Evolutionary conservation across 2,113 vertebrate species (phyloP).

Genomic region (Aix galericulata): DNA sequence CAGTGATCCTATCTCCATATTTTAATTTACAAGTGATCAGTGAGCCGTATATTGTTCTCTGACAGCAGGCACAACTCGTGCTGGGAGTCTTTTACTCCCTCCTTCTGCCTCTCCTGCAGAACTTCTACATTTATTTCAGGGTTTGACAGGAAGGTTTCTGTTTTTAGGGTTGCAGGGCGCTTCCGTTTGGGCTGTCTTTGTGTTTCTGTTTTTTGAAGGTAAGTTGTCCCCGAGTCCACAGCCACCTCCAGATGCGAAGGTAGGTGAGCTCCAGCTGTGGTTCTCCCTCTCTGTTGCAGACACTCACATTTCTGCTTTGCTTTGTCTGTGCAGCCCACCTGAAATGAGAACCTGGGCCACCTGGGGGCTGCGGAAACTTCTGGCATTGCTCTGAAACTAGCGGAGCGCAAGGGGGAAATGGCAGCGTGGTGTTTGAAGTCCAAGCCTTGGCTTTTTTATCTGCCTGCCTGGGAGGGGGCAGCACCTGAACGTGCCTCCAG

Average conservation of each 20-base stretch:
- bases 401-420: background rate
- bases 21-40: slow-evolving; percentile 66
- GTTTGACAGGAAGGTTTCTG: slow-evolving; percentile 18
- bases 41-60: slow-evolving; percentile 37
- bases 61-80: slow-evolving; percentile 43
- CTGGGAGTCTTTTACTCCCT: slow-evolving; percentile 40
- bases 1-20: slow-evolving; percentile 58
- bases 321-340: background rate
- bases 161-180: background rate
- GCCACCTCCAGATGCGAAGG: background rate
- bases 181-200: background rate
- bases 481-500: background rate
- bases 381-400: background rate
- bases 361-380: background rate
- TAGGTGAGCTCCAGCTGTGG: background rate
- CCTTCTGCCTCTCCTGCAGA: background rate
- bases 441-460: background rate
- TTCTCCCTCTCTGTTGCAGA: background rate
- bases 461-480: background rate
- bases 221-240: background rate
- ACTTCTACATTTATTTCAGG: slow-evolving; percentile 11
- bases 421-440: background rate
- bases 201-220: background rate
- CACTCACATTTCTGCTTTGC: background rate
- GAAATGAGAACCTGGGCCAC: background rate